A percentile compares a stretch with the other conserved stretches of the same genome.
Evolutionary conservation across 37 sponge, comb jelly and placozoan genomes (phyloP).

Genomic region (Oscarella lobularis): DNA sequence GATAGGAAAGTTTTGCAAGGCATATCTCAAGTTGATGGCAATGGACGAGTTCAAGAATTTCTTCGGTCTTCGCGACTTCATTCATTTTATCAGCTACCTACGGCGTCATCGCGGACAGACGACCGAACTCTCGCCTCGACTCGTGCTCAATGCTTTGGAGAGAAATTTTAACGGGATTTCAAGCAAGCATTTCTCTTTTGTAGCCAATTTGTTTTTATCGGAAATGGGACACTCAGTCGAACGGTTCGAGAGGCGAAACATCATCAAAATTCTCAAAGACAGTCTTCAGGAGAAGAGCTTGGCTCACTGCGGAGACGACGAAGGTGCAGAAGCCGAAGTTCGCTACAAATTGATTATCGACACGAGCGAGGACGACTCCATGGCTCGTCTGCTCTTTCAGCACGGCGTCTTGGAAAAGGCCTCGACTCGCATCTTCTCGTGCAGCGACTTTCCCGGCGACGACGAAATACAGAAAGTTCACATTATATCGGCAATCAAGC

Average conservation of each 20-base stretch:
- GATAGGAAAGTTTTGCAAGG: conserved; percentile 39
- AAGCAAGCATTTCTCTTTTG: conserved; percentile 27
- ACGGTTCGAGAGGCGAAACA: conserved; percentile 9
- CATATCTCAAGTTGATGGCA: conserved; percentile 32
- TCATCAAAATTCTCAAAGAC: conserved; percentile 33
- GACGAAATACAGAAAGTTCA: conserved; percentile 63
- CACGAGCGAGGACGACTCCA: conserved; percentile 60
- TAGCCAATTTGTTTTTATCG: conserved; percentile 38
- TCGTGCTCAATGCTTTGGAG: conserved; percentile 69
- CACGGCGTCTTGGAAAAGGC: conserved; percentile 37
- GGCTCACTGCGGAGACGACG: neutral
- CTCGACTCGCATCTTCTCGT: conserved; percentile 35
- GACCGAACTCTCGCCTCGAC: conserved; percentile 24
- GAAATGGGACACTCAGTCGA: conserved; percentile 11
- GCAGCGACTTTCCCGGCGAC: conserved; percentile 76
- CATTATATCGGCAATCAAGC: conserved; percentile 68
- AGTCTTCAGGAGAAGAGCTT: conserved; percentile 42
- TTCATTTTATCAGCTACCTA: conserved; percentile 65
- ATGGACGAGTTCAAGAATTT: conserved; percentile 13
- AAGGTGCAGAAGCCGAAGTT: conserved; percentile 14
- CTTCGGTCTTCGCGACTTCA: conserved; percentile 81
- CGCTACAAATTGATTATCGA: conserved; percentile 61
- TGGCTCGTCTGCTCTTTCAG: conserved; percentile 46
- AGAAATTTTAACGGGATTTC: conserved; percentile 77
- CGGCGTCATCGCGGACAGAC: neutral